Evolutionary conservation across 1,140 invertebrate species (phyloP).

Genomic region (Kradibia gibbosae): DNA sequence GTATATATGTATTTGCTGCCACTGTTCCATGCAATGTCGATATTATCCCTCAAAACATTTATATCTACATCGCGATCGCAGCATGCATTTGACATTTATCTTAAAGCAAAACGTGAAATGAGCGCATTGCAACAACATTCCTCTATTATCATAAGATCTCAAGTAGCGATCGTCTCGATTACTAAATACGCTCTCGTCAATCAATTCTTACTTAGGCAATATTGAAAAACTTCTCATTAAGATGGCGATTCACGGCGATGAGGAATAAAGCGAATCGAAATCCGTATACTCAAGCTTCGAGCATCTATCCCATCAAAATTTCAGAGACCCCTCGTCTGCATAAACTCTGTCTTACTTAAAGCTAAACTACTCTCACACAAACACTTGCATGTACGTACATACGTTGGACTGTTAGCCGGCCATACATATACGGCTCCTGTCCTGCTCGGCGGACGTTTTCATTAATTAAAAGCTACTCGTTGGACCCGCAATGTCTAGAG

Average conservation of each 20-base stretch:
- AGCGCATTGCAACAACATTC: not conserved
- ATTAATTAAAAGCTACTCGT: conserved; percentile 71
- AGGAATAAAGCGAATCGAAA: no score
- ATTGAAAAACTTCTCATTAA: no score
- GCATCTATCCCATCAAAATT: not conserved
- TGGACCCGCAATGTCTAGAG: conserved; percentile 69
- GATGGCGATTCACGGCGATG: no score
- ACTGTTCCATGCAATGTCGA: not conserved
- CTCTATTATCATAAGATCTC: not conserved
- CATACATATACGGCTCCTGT: no score
- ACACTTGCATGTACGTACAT: no score
- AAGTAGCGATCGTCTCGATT: not conserved
- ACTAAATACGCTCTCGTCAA: no score
- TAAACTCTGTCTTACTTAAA: no score
- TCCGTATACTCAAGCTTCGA: no score
- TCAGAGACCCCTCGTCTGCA: not conserved
- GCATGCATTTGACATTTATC: not conserved
- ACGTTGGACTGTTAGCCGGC: no score
- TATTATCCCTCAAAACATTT: not conserved
- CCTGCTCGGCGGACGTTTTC: conserved; percentile 55
- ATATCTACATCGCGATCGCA: not conserved
- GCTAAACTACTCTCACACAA: no score
- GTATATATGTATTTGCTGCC: not conserved
- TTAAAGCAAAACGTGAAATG: not conserved
- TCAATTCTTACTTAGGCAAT: no score